These are phyloP conservation scores for Polyergus mexicanus DNA, from an alignment of 1,140 invertebrate genomes.

Conservation along the genomic window DNA sequence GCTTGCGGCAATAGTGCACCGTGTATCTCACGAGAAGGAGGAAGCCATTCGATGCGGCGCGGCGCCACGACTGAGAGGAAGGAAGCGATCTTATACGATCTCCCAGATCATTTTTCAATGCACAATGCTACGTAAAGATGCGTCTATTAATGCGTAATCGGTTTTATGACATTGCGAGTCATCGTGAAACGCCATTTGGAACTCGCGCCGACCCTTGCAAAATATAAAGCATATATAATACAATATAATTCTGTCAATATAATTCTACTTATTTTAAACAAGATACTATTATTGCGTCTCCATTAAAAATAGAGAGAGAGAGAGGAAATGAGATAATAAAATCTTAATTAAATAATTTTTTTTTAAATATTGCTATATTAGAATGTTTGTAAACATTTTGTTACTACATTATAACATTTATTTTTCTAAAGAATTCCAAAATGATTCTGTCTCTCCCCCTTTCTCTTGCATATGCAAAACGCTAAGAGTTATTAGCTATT, in stretches of 20 bases:
- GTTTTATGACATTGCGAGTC: slow-evolving; percentile 54
- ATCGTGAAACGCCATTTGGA: slow-evolving; percentile 58
- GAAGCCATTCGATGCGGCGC: slow-evolving; percentile 45
- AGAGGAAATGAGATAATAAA: background rate
- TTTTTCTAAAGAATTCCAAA: background rate
- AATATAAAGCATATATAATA: background rate
- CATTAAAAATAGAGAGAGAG: background rate
- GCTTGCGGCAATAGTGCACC: background rate
- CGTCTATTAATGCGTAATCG: slow-evolving; percentile 65
- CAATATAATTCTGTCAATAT: background rate
- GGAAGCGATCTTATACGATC: slow-evolving; percentile 57
- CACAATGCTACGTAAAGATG: slow-evolving; percentile 32
- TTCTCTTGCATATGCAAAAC: background rate
- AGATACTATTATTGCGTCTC: no score
- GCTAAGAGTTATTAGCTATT: background rate
- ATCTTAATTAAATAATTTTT: background rate
- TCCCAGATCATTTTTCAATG: slow-evolving; percentile 52
- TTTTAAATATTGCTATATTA: no score
- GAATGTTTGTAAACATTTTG: background rate
- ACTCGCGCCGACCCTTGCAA: slow-evolving; percentile 20
- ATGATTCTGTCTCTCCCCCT: background rate
- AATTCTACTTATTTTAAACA: background rate
- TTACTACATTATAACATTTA: background rate
- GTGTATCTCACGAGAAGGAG: slow-evolving; percentile 46
- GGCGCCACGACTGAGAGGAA: slow-evolving; percentile 22